Conservation (phyloP, 1,140 invertebrate species). For the Drosophila ogumai region DNA sequence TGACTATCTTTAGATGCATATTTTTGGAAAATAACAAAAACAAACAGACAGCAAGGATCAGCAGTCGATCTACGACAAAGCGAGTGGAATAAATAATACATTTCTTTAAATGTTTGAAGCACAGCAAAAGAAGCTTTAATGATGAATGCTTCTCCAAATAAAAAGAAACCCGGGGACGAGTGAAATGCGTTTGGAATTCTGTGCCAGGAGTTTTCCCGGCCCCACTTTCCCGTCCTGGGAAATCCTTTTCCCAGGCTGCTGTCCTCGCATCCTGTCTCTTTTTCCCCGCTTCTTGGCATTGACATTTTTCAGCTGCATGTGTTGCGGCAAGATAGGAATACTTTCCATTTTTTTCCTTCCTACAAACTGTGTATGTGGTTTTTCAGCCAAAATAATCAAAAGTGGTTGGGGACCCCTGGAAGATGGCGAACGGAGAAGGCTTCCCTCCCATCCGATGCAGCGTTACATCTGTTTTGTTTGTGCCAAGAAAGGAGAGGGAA, state of each 20-base stretch:
- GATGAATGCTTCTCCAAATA: conserved; percentile 19
- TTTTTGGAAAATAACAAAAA: conserved; percentile 9
- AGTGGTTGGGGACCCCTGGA: conserved; percentile 38
- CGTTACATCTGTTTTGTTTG: conserved; percentile 73
- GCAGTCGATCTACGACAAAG: neutral
- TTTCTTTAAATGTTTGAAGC: conserved; percentile 6
- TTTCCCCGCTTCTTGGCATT: conserved; percentile 47
- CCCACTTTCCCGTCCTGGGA: neutral
- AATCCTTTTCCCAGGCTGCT: conserved; percentile 21
- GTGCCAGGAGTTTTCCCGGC: neutral
- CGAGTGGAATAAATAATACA: neutral
- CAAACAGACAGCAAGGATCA: conserved; percentile 3
- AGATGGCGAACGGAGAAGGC: conserved; percentile 21
- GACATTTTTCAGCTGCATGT: conserved; percentile 56
- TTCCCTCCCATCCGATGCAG: conserved; percentile 46
- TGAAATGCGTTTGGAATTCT: conserved; percentile 14
- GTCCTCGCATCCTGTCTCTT: conserved; percentile 19
- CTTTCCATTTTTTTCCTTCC: conserved; percentile 50
- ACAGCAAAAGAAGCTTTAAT: conserved; percentile 14
- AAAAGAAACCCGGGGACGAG: neutral
- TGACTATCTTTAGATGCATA: conserved; percentile 21
- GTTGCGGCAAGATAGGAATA: conserved; percentile 55
- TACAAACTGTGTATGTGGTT: conserved; percentile 35
- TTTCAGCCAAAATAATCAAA: conserved; percentile 73
- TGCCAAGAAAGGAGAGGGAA: neutral